Evolutionary conservation across 2,888 invertebrate species (phyloP), one percentile per base, ranked within the genome.

Genomic region (Aleiodes leptofemur): DNA sequence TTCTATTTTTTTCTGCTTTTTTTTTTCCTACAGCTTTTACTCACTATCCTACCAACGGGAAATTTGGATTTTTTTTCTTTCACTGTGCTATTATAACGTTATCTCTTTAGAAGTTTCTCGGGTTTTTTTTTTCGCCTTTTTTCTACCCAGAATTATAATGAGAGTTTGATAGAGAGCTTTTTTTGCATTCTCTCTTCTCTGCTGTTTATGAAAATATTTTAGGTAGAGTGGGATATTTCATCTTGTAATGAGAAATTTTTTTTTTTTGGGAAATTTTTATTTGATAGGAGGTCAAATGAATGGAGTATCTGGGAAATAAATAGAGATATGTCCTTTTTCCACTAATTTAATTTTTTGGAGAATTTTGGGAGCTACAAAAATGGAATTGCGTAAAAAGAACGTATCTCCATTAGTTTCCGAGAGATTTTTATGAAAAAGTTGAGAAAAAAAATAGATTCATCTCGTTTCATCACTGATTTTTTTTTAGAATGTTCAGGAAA

Each of bases 1-100:
- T 61, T 72, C 75, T 74, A 68, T 53, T 72, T 53, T 56, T 72
- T 31, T 68, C 61, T n/a, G n/a, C n/a, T n/a, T n/a, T n/a, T 43
- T 38, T 72, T 53, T 57, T 56, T 56, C 53, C 57, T 66, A 68
- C 48, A 31, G 38, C 55, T 34, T 51, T 14, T 53, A 43, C 43
- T 43, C 11, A 7, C 34, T 34, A 34, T 14, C 7, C 53, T 6
- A 14, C 13, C 61, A 16, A 14, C 64, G 57, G 6, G 38, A 56
- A 50, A 69, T 66, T 57, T 59, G 34, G 16, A 38, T 59, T 59
- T 7, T 56, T 66, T 64, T 72, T 23, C 7, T 7, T 64, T 70
- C 23, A 38, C 53, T 48, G 71, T 55, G 16, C 48, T 48, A 48
- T 16, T 23, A 53, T 8, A 53, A 53, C 53, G 14, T 14, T 64